Evolutionary conservation across 1,140 invertebrate genomes (phyloP).

Genomic region (Drosophila burlai): DNA sequence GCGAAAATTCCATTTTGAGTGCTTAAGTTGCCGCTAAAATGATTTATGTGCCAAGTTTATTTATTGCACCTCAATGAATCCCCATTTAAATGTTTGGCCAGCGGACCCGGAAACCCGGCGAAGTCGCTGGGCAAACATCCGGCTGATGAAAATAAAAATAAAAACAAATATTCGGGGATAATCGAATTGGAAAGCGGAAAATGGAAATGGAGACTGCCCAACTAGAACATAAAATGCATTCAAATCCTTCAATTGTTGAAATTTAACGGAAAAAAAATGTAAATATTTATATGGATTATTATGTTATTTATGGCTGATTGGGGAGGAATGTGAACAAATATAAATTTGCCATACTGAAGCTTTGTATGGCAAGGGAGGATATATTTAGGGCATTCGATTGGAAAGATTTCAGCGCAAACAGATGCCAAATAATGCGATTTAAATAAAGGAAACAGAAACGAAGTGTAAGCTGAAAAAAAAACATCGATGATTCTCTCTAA

Average conservation of each 20-base stretch:
- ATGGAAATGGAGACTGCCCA: slow-evolving; percentile 48
- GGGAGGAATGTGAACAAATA: background rate
- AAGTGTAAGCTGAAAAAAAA: background rate
- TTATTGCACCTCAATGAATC: slow-evolving; percentile 72
- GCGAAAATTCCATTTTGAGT: slow-evolving; percentile 46
- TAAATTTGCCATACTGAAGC: slow-evolving; percentile 34
- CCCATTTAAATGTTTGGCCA: slow-evolving; percentile 59
- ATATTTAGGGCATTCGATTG: slow-evolving; percentile 42
- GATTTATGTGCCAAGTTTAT: slow-evolving; percentile 70
- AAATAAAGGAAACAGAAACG: slow-evolving; percentile 16
- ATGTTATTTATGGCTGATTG: slow-evolving; percentile 55
- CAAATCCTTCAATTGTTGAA: slow-evolving; percentile 41
- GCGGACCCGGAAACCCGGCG: slow-evolving; percentile 5
- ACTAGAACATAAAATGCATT: slow-evolving; percentile 59
- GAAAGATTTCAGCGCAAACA: slow-evolving; percentile 34
- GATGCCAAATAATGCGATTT: slow-evolving; percentile 45
- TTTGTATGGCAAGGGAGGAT: slow-evolving; percentile 37
- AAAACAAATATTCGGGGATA: slow-evolving; percentile 38
- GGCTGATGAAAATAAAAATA: slow-evolving; percentile 6
- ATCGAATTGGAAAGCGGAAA: slow-evolving; percentile 60
- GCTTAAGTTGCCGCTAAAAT: slow-evolving; percentile 60
- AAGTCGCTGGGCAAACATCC: slow-evolving; percentile 28
- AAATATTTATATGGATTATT: slow-evolving; percentile 57
- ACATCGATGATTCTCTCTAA: background rate
- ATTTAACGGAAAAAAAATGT: slow-evolving; percentile 9